Evolutionary conservation across 2,888 invertebrate species (phyloP), one percentile per base, ranked within the genome.

Genomic region (Saturnia pavonia): DNA sequence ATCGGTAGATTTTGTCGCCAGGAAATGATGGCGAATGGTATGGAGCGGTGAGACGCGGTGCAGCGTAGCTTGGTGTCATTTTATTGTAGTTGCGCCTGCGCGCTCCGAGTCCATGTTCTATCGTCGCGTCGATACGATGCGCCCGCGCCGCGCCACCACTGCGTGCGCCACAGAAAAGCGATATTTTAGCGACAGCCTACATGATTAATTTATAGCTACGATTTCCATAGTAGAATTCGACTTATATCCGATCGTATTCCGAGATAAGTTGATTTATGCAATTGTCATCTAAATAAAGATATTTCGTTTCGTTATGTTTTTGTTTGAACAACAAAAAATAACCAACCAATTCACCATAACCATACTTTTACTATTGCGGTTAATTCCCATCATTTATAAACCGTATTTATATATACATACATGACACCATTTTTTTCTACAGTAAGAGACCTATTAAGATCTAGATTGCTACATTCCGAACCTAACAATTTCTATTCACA

Each of bases 181-280:
- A 91, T 91, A 92, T 91, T 92, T 92, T 90, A 92, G 91, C 91
- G 92, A 92, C 92, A 91, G 92, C 88, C 84, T 89, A 93, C 93
- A 92, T 93, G 93, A 92, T 93, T 93, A 92, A 93, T 93, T 92
- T 92, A 93, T 93, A 84, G 91, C 85, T 78, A 84, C 78, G 85
- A 86, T 90, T 89, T 88, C 86, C 80, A 85, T 86, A 83, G 84
- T 87, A 79, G 77, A 82, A 81, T 84, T 82, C 85, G 82, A 82
- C 84, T 85, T 86, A 89, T 88, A 88, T 89, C 83, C 86, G 91
- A 92, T 65, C 91, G 87, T 88, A 88, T 54, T 85, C 82, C 85
- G 73, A 90, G 91, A 92, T 92, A 91, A 88, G 83, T 88, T 91
- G 91, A 92, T 92, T 91, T 91, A 92, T 91, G 78, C 78, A 77